phyloP scores from a whole-genome alignment of 2,888 invertebrate genomes.

The Cantharis rufa region DNA sequence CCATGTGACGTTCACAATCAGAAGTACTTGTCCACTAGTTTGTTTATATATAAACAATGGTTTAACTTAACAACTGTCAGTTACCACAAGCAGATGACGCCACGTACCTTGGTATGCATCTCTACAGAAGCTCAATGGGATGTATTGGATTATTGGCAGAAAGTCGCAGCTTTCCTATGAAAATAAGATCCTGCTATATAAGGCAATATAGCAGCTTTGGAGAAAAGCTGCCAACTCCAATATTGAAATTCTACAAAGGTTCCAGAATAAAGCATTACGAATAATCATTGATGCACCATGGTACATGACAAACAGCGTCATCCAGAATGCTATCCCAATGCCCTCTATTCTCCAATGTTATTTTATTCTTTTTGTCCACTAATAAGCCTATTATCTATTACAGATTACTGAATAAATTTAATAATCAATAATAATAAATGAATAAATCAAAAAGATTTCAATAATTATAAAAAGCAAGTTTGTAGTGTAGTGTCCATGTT shows the following conservation, averaged over 20 bases:
- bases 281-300: not conserved
- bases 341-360: no score
- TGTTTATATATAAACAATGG: no score
- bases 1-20: slow-evolving; percentile 30
- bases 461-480: no score
- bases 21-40: not conserved
- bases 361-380: no score
- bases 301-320: not conserved
- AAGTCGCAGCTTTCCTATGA: not conserved
- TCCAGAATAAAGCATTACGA: not conserved
- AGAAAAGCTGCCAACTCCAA: not conserved
- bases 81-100: not conserved
- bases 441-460: no score
- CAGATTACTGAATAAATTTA: no score
- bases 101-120: not conserved
- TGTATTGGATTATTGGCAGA: not conserved
- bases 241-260: not conserved
- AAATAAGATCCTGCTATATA: not conserved
- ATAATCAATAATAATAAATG: no score
- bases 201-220: not conserved
- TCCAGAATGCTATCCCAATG: not conserved
- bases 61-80: slow-evolving; percentile 7
- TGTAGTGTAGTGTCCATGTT: no score
- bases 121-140: no score
- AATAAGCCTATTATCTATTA: no score